Conservation (phyloP, 1,140 invertebrate species). For the Lasaia peninsularis region DNA sequence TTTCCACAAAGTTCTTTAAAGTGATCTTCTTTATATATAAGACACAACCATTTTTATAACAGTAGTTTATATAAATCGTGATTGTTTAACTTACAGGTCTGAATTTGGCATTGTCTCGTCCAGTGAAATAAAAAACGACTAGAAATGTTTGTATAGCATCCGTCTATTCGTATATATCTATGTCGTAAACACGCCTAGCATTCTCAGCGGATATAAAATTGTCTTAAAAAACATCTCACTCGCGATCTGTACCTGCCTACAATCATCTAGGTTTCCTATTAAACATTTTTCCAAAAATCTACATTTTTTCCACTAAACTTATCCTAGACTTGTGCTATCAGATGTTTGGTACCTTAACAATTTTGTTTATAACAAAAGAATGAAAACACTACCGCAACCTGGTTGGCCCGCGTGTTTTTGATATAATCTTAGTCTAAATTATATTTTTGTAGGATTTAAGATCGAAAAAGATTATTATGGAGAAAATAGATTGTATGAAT, state of each 20-base stretch:
- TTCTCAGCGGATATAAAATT: slow-evolving; percentile 53
- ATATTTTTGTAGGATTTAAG: neutral
- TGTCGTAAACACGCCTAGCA: slow-evolving; percentile 37
- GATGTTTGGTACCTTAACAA: slow-evolving; percentile 44
- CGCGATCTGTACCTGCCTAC: slow-evolving; percentile 44
- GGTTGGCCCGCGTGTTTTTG: slow-evolving; percentile 55
- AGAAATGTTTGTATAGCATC: slow-evolving; percentile 43
- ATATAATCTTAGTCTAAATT: slow-evolving; percentile 40
- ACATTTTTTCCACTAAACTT: slow-evolving; percentile 62
- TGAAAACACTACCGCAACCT: slow-evolving; percentile 39
- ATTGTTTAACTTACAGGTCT: slow-evolving; percentile 39
- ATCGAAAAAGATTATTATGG: neutral
- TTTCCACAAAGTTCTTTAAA: slow-evolving; percentile 40
- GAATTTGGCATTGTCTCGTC: slow-evolving; percentile 49
- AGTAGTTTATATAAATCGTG: slow-evolving; percentile 44
- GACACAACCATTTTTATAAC: slow-evolving; percentile 65
- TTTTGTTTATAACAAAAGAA: slow-evolving; percentile 19
- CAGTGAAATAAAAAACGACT: slow-evolving; percentile 35
- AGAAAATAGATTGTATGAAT: slow-evolving; percentile 26
- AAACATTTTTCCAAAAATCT: slow-evolving; percentile 74
- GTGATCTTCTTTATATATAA: slow-evolving; percentile 50
- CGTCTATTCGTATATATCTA: slow-evolving; percentile 38
- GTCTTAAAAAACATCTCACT: slow-evolving; percentile 64
- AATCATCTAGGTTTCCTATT: slow-evolving; percentile 54
- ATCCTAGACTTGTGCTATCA: slow-evolving; percentile 53